phyloP scores from a whole-genome alignment of 2,797 vertebrate species.

The Dermochelys coriacea region DNA sequence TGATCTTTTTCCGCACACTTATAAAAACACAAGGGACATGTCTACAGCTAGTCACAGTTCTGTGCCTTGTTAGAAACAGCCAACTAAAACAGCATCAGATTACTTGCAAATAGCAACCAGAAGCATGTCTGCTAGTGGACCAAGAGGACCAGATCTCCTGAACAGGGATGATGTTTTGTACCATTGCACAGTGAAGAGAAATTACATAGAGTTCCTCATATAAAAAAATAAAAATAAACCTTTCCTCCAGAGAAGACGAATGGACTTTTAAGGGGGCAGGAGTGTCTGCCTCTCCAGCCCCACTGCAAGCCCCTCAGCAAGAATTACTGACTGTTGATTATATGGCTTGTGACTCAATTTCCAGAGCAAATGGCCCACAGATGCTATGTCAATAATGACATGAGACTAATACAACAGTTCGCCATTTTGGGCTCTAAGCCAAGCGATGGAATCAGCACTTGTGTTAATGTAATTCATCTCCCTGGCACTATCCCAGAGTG shows the following conservation, averaged over 20 bases:
- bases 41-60: background rate
- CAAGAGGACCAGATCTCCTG: background rate
- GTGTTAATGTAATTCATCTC: constrained; percentile 45
- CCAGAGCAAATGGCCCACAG: constrained; percentile 67
- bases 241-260: background rate
- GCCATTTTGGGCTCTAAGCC: constrained; percentile 59
- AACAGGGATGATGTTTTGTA: background rate
- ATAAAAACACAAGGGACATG: background rate
- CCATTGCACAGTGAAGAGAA: background rate
- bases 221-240: background rate
- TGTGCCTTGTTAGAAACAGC: background rate
- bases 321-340: background rate
- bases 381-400: constrained; percentile 71
- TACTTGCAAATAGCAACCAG: background rate
- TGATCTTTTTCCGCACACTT: background rate
- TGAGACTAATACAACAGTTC: constrained; percentile 61
- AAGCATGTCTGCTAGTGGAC: background rate
- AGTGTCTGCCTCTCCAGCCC: background rate
- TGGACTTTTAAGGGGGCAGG: fast-evolving
- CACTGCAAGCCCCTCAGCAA: background rate
- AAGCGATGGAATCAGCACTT: constrained; percentile 64
- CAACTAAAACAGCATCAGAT: background rate
- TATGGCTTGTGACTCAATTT: constrained; percentile 60
- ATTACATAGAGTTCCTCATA: background rate
- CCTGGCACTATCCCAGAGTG: constrained; percentile 52